Base-by-base conservation (phyloP, 2,888 invertebrate species). In the Euplagia quadripunctaria region DNA sequence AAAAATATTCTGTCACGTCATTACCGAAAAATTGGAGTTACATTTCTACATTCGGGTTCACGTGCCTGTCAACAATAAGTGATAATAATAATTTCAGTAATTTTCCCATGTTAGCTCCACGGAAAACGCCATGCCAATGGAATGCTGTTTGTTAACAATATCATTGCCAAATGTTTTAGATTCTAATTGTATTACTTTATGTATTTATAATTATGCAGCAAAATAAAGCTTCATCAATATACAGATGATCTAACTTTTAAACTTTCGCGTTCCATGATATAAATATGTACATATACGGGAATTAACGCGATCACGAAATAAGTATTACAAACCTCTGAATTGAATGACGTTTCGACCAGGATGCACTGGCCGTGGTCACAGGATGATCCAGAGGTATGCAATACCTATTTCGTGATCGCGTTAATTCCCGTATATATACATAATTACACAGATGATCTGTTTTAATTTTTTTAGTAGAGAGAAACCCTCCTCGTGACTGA, bases 131-230 rank as follows among this genome's bases (percentile, higher is more conserved):
- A 72, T 64, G 31, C 58, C 66, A 64, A 69, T 71, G 77, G 81
- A 82, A 85, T 83, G 77, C 78, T 86, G 87, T 87, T 85, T 86
- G 87, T 87, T 85, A 84, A 78, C 70, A 82, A 79, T 75, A 68
- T 63, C 61, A 72, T 51, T 88, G 87, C 89, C 88, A 89, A 89
- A 85, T 75, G 81, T 73, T 77, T 31, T 58, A 20, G 20, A 12
- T 58, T 68, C 61, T 67, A 79, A 84, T 81, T 17, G 77, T 79
- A 81, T 74, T 8, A 8, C 77, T 58, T 73, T 79, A 74, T 68
- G 73, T 72, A 78, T 82, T 79, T 64, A 55, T 52, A 41, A 55
- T 12, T 51, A 9, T 66, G 20, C 31, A 58, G 58, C 41, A 66
- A 31, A 61, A 61, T 17, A 55, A 65, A 58, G 11, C 58, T 58